A percentile compares a stretch with the other conserved stretches of the same genome.
These are phyloP conservation scores for Geopemphigus sp. DNA, from an alignment of 1,140 invertebrate genomes.

Conservation along the genomic window DNA sequence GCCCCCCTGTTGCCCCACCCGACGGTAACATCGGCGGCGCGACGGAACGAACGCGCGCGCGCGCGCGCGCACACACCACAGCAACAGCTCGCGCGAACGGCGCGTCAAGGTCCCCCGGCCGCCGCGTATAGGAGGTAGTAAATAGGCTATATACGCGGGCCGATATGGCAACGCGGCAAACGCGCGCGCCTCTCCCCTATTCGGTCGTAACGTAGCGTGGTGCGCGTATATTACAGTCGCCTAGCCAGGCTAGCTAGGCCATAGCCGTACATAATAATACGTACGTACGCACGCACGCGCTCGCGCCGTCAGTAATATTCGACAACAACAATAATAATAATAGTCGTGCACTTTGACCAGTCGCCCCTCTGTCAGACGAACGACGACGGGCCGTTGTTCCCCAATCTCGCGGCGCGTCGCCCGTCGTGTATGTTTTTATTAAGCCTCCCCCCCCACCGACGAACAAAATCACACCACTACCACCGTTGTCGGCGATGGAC, in stretches of 20 bases:
- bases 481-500: no score
- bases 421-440: conserved; percentile 8
- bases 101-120: conserved; percentile 34
- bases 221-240: neutral
- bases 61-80: neutral
- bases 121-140: no score
- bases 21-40: neutral
- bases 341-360: conserved; percentile 47
- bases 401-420: no score
- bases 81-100: no score
- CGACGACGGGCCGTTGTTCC: no score
- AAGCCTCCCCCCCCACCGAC: neutral
- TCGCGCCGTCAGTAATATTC: neutral
- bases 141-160: conserved; percentile 16
- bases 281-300: neutral
- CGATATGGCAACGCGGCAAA: conserved; percentile 37
- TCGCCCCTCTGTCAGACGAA: conserved; percentile 6
- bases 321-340: conserved; percentile 33
- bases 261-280: no score
- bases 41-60: neutral
- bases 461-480: no score
- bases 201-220: neutral
- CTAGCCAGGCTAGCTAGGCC: no score
- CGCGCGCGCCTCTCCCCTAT: conserved; percentile 41
- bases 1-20: no score